A percentile compares a stretch with the other conserved stretches of the same genome.
These are phyloP conservation scores for Eurytoma californica DNA, from an alignment of 2,888 invertebrate species.

Conservation along the genomic window DNA sequence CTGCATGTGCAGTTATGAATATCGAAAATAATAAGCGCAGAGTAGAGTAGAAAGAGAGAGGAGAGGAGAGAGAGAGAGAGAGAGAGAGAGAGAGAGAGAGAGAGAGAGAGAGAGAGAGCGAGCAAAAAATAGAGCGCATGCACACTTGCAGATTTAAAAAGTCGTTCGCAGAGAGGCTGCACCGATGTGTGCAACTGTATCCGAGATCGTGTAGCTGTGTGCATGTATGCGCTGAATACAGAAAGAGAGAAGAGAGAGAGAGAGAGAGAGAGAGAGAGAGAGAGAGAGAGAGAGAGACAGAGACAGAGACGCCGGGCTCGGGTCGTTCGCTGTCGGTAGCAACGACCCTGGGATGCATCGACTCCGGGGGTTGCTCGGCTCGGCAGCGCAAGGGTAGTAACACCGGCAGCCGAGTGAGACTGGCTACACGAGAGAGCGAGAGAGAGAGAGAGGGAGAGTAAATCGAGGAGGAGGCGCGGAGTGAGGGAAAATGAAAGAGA, in stretches of 20 bases:
- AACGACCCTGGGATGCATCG: constrained; percentile 75
- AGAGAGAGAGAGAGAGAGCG: not conserved
- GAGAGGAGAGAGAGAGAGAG: too few relatives aligned
- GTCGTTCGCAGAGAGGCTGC: not conserved
- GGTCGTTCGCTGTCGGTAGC: constrained; percentile 74
- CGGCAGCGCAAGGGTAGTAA: constrained; percentile 59
- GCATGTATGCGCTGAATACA: constrained; percentile 21
- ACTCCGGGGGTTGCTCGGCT: constrained; percentile 73
- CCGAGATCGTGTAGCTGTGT: constrained; percentile 20
- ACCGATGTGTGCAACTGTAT: not conserved
- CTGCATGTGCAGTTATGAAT: too few relatives aligned
- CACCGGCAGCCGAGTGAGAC: constrained; percentile 21
- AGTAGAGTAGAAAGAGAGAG: too few relatives aligned
- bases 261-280: constrained; percentile 44
- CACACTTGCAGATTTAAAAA: not conserved
- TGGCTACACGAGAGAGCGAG: constrained; percentile 21
- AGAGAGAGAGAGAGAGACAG: constrained; percentile 37
- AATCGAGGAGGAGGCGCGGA: constrained; percentile 38
- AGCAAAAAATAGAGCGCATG: not conserved
- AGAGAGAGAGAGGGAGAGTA: constrained; percentile 47
- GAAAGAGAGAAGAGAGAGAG: not conserved
- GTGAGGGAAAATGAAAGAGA: constrained; percentile 38
- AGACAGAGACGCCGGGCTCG: constrained; percentile 60
- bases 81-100: too few relatives aligned
- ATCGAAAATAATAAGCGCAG: too few relatives aligned